phyloP scores from a whole-genome alignment of 2,888 invertebrate genomes.

The Calliphora vomitoria region DNA sequence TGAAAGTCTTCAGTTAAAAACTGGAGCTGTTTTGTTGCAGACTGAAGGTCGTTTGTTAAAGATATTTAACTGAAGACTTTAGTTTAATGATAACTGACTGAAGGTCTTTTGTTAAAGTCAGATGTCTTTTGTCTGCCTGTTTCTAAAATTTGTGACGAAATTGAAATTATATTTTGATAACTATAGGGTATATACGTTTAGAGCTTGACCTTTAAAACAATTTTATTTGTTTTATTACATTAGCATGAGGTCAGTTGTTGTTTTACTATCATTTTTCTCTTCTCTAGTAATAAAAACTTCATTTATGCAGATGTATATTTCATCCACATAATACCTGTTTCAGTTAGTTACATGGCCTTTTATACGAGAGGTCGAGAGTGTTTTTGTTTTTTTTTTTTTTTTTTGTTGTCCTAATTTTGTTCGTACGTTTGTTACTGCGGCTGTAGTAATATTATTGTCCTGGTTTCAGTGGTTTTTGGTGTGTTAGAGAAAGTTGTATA shows the following conservation, averaged over 20 bases:
- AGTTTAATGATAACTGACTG: too few relatives aligned
- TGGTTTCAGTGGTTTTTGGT: not conserved
- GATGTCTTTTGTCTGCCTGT: too few relatives aligned
- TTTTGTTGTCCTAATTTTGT: not conserved
- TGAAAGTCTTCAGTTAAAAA: too few relatives aligned
- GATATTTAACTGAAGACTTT: too few relatives aligned
- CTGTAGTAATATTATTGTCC: slow-evolving; percentile 13
- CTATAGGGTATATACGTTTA: not conserved
- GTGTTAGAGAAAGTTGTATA: not conserved
- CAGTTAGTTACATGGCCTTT: not conserved
- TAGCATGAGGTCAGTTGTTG: not conserved
- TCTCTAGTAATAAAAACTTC: not conserved
- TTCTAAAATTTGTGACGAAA: too few relatives aligned
- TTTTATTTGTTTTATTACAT: too few relatives aligned
- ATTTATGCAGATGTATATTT: slow-evolving; percentile 19
- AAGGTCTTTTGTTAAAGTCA: too few relatives aligned
- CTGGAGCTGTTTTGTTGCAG: too few relatives aligned
- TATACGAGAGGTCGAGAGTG: not conserved
- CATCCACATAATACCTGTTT: not conserved
- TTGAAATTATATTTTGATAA: too few relatives aligned
- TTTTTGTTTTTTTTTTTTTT: too few relatives aligned
- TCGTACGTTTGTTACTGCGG: not conserved
- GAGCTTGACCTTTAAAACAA: too few relatives aligned
- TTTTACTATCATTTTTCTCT: not conserved
- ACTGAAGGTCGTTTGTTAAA: too few relatives aligned